A percentile compares a stretch with the other conserved stretches of the same genome.
phyloP scores from a whole-genome alignment of 2,797 vertebrate genomes.

The Loris lydekkerianus region DNA sequence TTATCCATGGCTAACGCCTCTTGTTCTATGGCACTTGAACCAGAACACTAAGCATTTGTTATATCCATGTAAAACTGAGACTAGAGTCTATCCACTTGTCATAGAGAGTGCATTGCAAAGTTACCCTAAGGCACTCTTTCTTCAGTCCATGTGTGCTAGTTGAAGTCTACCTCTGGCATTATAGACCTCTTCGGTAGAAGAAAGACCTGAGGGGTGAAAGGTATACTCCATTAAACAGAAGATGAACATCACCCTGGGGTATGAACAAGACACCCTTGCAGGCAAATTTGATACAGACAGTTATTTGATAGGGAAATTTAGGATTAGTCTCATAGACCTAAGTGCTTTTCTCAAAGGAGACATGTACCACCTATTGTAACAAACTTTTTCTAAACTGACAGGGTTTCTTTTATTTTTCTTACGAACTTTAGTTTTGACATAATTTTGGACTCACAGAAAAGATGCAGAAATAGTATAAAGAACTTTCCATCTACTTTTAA shows the following conservation, averaged over 20 bases:
- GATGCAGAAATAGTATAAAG: background rate
- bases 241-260: conserved; percentile 86
- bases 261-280: conserved; percentile 88
- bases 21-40: background rate
- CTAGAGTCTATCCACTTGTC: background rate
- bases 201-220: conserved; percentile 87
- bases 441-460: conserved; percentile 24
- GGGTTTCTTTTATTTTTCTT: background rate
- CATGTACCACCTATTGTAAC: background rate
- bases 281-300: conserved; percentile 84
- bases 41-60: background rate
- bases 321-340: conserved; percentile 89
- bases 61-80: background rate
- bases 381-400: conserved; percentile 87
- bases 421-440: background rate
- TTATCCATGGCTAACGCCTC: background rate
- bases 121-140: rapidly evolving
- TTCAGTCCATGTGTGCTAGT: background rate
- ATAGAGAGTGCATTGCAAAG: background rate
- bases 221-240: conserved; percentile 85
- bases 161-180: background rate
- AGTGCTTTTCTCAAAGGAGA: conserved; percentile 82
- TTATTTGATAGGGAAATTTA: conserved; percentile 89
- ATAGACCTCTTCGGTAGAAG: conserved; percentile 80
- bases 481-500: background rate